Evolutionary conservation across 1,140 invertebrate genomes (phyloP).

Genomic region (Aphis craccivora): DNA sequence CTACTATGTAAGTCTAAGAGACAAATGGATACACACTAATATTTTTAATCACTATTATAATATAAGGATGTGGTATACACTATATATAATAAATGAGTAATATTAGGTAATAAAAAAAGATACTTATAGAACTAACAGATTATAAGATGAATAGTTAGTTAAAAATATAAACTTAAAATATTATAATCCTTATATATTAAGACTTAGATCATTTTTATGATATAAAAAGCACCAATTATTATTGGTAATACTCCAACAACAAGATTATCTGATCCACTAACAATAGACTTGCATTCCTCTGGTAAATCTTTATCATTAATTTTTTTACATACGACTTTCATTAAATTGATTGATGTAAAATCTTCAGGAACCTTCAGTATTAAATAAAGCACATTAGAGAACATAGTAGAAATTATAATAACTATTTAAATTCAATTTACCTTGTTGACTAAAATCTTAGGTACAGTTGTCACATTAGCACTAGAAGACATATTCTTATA

Average conservation of each 20-base stretch:
- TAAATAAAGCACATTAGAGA: background rate
- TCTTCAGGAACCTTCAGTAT: background rate
- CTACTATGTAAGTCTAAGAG: background rate
- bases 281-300: background rate
- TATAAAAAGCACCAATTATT: background rate
- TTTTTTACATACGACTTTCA: background rate
- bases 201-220: conserved; percentile 38
- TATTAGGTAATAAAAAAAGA: conserved; percentile 34
- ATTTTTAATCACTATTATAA: background rate
- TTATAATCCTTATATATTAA: background rate
- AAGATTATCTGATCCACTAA: background rate
- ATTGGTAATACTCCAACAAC: conserved; percentile 1
- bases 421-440: background rate
- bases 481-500: background rate
- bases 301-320: background rate
- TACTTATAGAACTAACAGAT: conserved; percentile 36
- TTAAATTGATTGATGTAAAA: background rate
- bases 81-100: conserved; percentile 4
- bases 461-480: background rate
- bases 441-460: background rate
- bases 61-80: background rate
- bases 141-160: conserved; percentile 25
- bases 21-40: background rate
- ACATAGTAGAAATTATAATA: background rate
- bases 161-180: conserved; percentile 10